Evolutionary conservation across 2,888 invertebrate genomes (phyloP).

Genomic region (Calliscelio sp.): DNA sequence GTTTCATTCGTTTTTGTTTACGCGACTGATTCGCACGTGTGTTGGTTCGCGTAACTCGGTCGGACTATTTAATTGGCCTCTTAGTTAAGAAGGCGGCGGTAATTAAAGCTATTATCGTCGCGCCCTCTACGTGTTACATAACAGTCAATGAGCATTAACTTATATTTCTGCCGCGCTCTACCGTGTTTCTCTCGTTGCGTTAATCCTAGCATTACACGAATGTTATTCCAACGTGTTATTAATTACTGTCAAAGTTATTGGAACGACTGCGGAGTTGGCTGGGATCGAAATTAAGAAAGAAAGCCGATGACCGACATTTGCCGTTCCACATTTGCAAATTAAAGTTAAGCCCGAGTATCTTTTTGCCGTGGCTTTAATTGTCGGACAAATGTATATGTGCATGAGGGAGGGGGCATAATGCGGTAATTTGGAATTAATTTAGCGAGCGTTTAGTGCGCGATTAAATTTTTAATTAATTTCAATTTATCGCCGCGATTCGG

Average conservation of each 20-base stretch:
- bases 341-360: conserved; percentile 30
- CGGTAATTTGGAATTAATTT: conserved; percentile 33
- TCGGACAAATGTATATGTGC: conserved; percentile 31
- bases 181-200: conserved; percentile 33
- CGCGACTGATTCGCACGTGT: conserved; percentile 36
- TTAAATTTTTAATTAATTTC: conserved; percentile 49
- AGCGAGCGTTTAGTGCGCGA: conserved; percentile 24
- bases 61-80: conserved; percentile 79
- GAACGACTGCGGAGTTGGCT: background rate
- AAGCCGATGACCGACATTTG: conserved; percentile 35
- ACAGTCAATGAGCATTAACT: conserved; percentile 65
- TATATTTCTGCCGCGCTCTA: conserved; percentile 28
- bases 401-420: too few relatives aligned
- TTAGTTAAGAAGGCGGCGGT: conserved; percentile 78
- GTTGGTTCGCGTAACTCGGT: conserved; percentile 70
- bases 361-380: conserved; percentile 51
- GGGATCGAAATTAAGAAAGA: conserved; percentile 17
- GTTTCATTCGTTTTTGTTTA: conserved; percentile 54
- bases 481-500: conserved; percentile 14
- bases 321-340: conserved; percentile 37
- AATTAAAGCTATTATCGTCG: conserved; percentile 81
- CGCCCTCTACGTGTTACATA: conserved; percentile 55
- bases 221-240: conserved; percentile 42
- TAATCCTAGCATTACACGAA: conserved; percentile 18
- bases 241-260: conserved; percentile 51